Percentiles rank a stretch among this genome's conserved stretches.
Conservation (phyloP, 2,113 vertebrate genomes). For the Peucedramus taeniatus region DNA sequence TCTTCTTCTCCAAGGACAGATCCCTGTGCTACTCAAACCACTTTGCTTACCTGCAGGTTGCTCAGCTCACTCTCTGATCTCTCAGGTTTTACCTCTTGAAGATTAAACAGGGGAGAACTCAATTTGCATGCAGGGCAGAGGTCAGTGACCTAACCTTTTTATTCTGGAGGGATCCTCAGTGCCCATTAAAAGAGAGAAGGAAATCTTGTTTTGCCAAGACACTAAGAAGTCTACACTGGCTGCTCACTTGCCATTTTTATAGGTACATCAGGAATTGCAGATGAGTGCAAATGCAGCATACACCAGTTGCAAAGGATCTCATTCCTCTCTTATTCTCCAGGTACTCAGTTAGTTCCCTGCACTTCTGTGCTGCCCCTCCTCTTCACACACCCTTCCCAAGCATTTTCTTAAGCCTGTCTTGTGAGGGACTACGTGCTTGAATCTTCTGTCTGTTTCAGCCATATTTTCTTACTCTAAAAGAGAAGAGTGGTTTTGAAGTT, state of each 20-base stretch:
- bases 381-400: background rate
- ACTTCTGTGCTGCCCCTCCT: background rate
- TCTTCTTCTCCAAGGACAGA: background rate
- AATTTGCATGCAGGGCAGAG: background rate
- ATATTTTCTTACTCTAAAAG: background rate
- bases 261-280: background rate
- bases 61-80: background rate
- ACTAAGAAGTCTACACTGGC: background rate
- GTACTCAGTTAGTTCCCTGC: background rate
- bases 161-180: background rate
- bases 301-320: background rate
- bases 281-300: background rate
- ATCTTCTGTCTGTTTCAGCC: background rate
- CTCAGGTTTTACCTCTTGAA: background rate
- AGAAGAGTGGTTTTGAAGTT: background rate
- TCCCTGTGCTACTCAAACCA: background rate
- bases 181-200: background rate
- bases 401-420: background rate
- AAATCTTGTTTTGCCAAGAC: background rate
- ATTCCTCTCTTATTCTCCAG: background rate
- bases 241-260: background rate
- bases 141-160: background rate
- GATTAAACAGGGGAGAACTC: background rate
- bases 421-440: background rate
- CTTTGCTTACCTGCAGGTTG: background rate